Evolutionary conservation across 2,888 invertebrate species (phyloP).

Genomic region (Creontiades dilutus): DNA sequence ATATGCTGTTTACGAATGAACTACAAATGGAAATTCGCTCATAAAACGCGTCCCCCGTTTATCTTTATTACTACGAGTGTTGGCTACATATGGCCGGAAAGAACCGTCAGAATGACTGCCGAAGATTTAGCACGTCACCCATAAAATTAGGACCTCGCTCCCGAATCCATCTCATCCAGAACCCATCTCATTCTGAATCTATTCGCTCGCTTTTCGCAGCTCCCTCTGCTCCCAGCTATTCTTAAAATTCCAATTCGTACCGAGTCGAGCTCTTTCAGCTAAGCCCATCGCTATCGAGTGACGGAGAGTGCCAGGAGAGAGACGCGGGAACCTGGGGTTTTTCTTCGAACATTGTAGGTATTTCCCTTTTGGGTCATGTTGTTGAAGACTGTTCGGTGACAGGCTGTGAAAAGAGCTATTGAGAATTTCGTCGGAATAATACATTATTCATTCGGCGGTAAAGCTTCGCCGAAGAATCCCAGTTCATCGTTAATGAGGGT

Average conservation of each 20-base stretch:
- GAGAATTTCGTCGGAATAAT: not conserved
- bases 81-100: not conserved
- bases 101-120: conserved; percentile 18
- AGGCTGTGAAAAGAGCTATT: conserved; percentile 5
- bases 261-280: not conserved
- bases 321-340: not conserved
- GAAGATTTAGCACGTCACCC: conserved; percentile 34
- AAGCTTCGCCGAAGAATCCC: not conserved
- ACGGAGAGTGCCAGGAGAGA: not conserved
- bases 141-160: conserved; percentile 47
- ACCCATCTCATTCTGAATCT: conserved; percentile 32
- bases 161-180: conserved; percentile 52
- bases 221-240: not conserved
- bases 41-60: not conserved
- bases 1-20: not conserved
- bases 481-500: conserved; percentile 1
- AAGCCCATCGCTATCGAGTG: not conserved
- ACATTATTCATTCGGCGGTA: conserved; percentile 4
- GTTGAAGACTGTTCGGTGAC: not conserved
- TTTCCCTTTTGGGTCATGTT: not conserved
- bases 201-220: not conserved
- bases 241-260: not conserved
- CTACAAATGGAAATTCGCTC: not conserved
- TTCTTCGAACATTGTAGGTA: not conserved
- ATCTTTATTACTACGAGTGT: not conserved